Base-by-base conservation (phyloP, 2,113 vertebrate species). In the Chiloscyllium plagiosum region DNA sequence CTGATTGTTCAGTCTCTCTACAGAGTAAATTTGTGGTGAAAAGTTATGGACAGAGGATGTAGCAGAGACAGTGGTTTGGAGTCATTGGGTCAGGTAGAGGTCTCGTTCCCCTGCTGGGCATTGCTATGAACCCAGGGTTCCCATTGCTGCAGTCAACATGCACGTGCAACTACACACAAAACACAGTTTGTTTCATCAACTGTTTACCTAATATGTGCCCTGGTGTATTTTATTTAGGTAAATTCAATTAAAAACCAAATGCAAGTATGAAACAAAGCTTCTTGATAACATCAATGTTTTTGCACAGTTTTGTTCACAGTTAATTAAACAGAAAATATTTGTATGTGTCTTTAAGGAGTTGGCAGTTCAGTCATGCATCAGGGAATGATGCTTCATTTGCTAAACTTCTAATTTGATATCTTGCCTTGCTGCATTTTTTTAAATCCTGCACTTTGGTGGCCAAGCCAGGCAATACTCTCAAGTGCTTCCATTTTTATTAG, bases 21-120 rank as follows among this genome's bases (percentile, higher is more conserved):
- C 22, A 56, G 95, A 83, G 37, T 95, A 56, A 95, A 83, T 95
- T 72, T 15, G 13, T 17, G 72, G 52, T 78, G 50, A 95, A 95
- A 76, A 83, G 70, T 83, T 95, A 95, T 65, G 52, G 69, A 47
- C 17, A 52, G 50, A 83, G 95, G 72, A 95, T 83, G 76, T 80
- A n/a, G 76, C 7, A 95, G 47, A 95, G 76, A 80, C n/a, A 95
- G 66, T 69, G 66, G 56, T 65, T 70, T 95, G 37, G 69, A 76
- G 26, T 20, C 29, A 33, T 83, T 56, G 61, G 95, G 76, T 95
- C 95, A 95, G 76, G 95, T 65, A 56, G 47, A 50, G 42, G 24
- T 87, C 50, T 33, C 22, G 26, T 70, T 52, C 66, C 8, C 37
- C 76, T 76, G 56, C 72, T 83, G 95, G 95, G 95, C 42, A 61